Evolutionary conservation across 2,888 invertebrate genomes (phyloP).

Genomic region (Drosophila acutilabella): DNA sequence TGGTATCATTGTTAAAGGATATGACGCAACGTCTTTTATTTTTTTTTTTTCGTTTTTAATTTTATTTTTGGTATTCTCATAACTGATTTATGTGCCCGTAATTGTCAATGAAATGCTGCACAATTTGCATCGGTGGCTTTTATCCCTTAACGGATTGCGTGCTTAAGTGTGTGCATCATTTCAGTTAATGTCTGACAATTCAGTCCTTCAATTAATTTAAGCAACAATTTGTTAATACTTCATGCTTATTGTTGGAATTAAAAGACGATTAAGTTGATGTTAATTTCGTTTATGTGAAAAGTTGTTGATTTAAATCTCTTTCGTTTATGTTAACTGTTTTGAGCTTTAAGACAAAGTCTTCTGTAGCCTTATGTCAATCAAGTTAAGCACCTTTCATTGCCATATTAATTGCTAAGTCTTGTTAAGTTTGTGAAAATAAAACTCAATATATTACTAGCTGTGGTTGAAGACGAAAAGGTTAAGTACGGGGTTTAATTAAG

Average conservation of each 20-base stretch:
- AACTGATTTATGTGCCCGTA: constrained; percentile 59
- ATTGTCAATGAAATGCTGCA: constrained; percentile 61
- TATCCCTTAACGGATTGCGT: constrained; percentile 38
- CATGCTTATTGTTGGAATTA: not conserved
- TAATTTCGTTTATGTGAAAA: too few relatives aligned
- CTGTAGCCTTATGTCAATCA: too few relatives aligned
- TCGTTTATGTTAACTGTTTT: too few relatives aligned
- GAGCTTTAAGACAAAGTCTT: too few relatives aligned
- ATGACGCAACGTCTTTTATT: constrained; percentile 47
- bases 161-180: constrained; percentile 25
- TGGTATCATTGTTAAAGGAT: constrained; percentile 52
- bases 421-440: too few relatives aligned
- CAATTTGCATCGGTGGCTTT: constrained; percentile 55
- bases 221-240: constrained; percentile 11
- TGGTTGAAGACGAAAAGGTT: too few relatives aligned
- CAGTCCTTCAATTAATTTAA: constrained; percentile 31
- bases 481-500: too few relatives aligned
- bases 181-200: constrained; percentile 23
- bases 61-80: constrained; percentile 15
- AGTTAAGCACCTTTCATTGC: too few relatives aligned
- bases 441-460: too few relatives aligned
- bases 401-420: too few relatives aligned
- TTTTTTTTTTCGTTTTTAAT: not conserved
- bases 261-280: too few relatives aligned
- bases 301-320: too few relatives aligned